Base-by-base conservation (phyloP, 2,113 vertebrate genomes). In the Rhinogobius similis region DNA sequence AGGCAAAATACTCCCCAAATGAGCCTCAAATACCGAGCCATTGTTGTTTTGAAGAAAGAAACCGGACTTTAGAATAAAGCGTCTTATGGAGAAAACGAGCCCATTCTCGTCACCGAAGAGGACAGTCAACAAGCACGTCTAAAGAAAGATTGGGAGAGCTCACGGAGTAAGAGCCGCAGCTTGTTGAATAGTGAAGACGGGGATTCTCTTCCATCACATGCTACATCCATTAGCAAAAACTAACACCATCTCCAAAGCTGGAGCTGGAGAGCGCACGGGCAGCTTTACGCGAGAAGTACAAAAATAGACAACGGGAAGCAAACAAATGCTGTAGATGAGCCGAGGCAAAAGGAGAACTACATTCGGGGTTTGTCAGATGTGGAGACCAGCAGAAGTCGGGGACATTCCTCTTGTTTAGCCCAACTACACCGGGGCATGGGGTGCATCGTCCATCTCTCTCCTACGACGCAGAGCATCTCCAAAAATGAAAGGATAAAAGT, bases 1-100 rank as follows among this genome's bases (percentile, higher is more conserved):
- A 93, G 70, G 87, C 89, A 93, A 9, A 94, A 32, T 67, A 87
- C 66, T 76, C 84, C 89, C 91, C 91, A 94, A n/a, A 91, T 2
- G 67, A 75, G 79, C 82, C 73, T 55, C 64, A 76, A 63, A 64
- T 66, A 44, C 59, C 70, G 79, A 77, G 89, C 86, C 93, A 93
- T 93, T 68, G 23, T 86, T 36, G 84, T 85, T 75, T 84, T 88
- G 50, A 29, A 44, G 50, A 58, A 5, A 27, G 32, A 43, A n/a
- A 76, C 85, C 29, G 29, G 58, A 61, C 58, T 61, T 61, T 1
- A 20, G 12, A 63, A 63, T 14, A n/a, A 63, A 23, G 85, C 85
- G 77, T 67, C 61, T 88, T 73, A 76, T 38, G 9, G 4, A 38
- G 27, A 36, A 61, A 29, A 61, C 29, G 58, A 78, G 56, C 56